These are phyloP conservation scores for Caranx ignobilis DNA, from an alignment of 2,113 vertebrate genomes.

Conservation along the genomic window DNA sequence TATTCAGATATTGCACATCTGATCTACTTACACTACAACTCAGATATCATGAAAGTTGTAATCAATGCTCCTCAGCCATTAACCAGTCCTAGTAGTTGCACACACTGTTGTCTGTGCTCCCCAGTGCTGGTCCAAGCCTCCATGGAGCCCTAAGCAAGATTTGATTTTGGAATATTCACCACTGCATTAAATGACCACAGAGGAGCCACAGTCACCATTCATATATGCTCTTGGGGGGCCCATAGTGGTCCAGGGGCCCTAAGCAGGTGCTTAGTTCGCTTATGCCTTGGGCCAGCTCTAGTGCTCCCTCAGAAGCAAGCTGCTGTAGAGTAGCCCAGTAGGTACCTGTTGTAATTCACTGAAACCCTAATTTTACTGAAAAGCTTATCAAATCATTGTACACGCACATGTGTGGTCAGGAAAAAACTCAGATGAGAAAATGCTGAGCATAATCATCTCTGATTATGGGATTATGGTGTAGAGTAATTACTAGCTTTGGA, in stretches of 20 bases:
- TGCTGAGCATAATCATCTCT: background rate
- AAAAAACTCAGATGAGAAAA: background rate
- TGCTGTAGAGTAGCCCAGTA: background rate
- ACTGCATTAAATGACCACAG: too few relatives aligned
- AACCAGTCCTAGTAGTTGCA: background rate
- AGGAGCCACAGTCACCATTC: too few relatives aligned
- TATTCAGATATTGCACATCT: background rate
- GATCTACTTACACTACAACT: background rate
- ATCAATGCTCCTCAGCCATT: background rate
- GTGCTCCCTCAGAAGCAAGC: background rate
- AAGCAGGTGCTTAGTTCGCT: too few relatives aligned
- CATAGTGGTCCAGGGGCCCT: too few relatives aligned
- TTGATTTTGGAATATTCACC: too few relatives aligned
- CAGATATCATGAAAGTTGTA: constrained; percentile 2
- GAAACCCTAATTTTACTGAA: background rate
- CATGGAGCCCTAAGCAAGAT: too few relatives aligned
- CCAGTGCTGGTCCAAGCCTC: too few relatives aligned
- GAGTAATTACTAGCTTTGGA: constrained; percentile 6
- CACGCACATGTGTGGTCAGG: background rate
- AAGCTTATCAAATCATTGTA: background rate
- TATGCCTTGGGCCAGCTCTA: too few relatives aligned
- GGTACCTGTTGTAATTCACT: background rate
- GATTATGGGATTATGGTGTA: background rate
- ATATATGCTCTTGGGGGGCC: too few relatives aligned
- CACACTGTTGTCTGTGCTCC: too few relatives aligned